A percentile compares a stretch with the other conserved stretches of the same genome.
These are phyloP conservation scores for Tinea trinotella DNA, from an alignment of 2,888 invertebrate genomes.

Conservation along the genomic window DNA sequence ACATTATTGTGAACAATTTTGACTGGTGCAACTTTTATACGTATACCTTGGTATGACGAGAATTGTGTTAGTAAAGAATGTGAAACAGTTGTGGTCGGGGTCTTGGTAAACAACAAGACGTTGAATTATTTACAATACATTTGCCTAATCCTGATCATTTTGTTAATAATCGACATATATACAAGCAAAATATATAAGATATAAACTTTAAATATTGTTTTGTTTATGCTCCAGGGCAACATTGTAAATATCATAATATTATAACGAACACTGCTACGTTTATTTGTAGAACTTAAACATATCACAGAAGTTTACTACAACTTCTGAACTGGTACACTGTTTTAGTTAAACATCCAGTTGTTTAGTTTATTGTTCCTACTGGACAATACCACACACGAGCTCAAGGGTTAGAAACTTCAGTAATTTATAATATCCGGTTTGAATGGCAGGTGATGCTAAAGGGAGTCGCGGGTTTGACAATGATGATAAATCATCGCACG, in stretches of 20 bases:
- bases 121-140: too few species aligned
- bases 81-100: too few species aligned
- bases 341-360: not conserved
- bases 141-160: too few species aligned
- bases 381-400: conserved; percentile 11
- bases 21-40: not conserved
- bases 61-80: too few species aligned
- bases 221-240: too few species aligned
- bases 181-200: too few species aligned
- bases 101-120: too few species aligned
- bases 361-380: not conserved
- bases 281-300: not conserved
- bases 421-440: conserved; percentile 65
- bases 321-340: not conserved
- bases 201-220: too few species aligned
- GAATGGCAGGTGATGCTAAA: conserved; percentile 49
- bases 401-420: conserved; percentile 45
- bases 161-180: too few species aligned
- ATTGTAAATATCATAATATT: not conserved
- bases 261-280: not conserved
- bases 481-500: conserved; percentile 17
- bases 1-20: not conserved
- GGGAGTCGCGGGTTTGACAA: not conserved
- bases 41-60: too few species aligned
- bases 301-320: not conserved